Evolutionary conservation across 2,888 invertebrate species (phyloP), one percentile per base, ranked within the genome.

Genomic region (Mongoloraphidia duomilia): DNA sequence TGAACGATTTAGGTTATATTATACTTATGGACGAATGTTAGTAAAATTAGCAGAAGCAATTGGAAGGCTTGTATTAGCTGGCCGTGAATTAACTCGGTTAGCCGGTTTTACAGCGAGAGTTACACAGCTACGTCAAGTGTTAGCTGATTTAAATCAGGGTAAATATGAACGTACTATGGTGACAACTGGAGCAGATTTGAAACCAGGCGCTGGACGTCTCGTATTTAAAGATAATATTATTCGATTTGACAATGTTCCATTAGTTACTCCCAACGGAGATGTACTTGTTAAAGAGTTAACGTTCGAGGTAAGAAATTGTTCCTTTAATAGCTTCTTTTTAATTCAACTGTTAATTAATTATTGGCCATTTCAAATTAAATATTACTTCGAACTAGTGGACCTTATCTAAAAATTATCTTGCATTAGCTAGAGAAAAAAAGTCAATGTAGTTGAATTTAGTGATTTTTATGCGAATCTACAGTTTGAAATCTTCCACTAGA

Each of bases 261-360:
- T 98, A 48, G 86, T 97, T 26, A 98, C 98, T 1, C 98, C 98
- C 2, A 97, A 96, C 62, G 97, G 97, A 0, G 97, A 98, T 66
- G 75, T 97, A 9, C 79, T 98, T 39, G 82, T 97, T 37, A 80
- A 84, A 58, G 90, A 92, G 58, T 72, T 97, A 11, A 79, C 77
- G 41, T 92, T 98, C 62, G 92, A 94, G 77, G 94, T 93, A 47
- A 82, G 70, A 26, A 26, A 26, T 13, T 46, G 3, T 17, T 45
- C 17, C 10, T 42, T 47, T 12, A 40, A 12, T n/a, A 46, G 8
- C 12, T n/a, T 13, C 5, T 3, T 8, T 34, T 26, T 47, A 13
- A n/a, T n/a, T 46, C 11, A 9, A 43, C 12, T 41, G 8, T 6
- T 45, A 5, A 6, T 3, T 6, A 26, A 26, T 26, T 26, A 6